Evolutionary conservation across 2,113 vertebrate species (phyloP).

Genomic region (Dolichallabes microphthalmus): DNA sequence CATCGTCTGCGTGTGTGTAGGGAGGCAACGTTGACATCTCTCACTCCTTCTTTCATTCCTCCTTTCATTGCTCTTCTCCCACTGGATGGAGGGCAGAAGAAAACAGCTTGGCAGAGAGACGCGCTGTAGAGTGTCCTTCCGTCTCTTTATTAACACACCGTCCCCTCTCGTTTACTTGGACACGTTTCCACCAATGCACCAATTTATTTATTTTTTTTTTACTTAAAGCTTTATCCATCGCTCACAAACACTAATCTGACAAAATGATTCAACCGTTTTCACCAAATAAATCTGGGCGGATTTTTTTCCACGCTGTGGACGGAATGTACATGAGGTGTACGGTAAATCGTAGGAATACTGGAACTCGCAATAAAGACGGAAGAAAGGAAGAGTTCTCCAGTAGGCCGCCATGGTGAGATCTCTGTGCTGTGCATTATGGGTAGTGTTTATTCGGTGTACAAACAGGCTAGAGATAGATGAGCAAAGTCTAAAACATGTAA

Average conservation of each 20-base stretch:
- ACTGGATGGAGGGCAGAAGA: conserved; percentile 37
- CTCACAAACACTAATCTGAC: conserved; percentile 72
- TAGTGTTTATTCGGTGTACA: conserved; percentile 31
- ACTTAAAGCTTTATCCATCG: conserved; percentile 66
- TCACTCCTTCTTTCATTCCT: conserved; percentile 43
- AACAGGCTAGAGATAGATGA: conserved; percentile 48
- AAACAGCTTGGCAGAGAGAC: conserved; percentile 41
- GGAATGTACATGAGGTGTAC: not conserved
- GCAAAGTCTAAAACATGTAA: conserved; percentile 30
- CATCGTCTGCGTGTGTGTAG: conserved; percentile 43
- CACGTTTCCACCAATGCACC: conserved; percentile 63
- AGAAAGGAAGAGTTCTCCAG: not conserved
- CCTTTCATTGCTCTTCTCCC: conserved; percentile 40
- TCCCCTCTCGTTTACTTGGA: conserved; percentile 29
- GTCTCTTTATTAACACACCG: conserved; percentile 15
- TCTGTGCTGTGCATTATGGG: conserved; percentile 34
- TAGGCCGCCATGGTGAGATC: conserved; percentile 46
- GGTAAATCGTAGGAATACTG: not conserved
- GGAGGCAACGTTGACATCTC: conserved; percentile 49
- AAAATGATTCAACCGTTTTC: conserved; percentile 73
- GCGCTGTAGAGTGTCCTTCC: not conserved
- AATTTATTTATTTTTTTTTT: no score
- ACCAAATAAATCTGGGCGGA: conserved; percentile 67
- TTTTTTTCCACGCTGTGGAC: conserved; percentile 64
- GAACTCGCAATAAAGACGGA: not conserved